These are phyloP conservation scores for Globodera rostochiensis DNA, from an alignment of 1,140 invertebrate genomes.

Conservation along the genomic window DNA sequence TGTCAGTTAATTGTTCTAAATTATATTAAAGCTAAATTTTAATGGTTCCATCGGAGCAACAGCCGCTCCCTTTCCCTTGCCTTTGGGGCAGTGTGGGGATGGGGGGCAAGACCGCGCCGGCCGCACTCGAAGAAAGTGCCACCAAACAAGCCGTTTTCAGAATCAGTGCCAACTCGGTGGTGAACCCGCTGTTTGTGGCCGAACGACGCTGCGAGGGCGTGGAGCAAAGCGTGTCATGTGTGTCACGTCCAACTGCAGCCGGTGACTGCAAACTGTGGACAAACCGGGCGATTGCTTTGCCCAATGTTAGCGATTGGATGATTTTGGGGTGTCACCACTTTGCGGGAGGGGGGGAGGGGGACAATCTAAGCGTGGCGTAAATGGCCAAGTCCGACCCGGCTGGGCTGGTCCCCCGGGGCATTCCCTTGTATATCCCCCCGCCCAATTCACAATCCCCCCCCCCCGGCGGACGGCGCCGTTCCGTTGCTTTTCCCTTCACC, in stretches of 20 bases:
- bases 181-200: constrained; percentile 62
- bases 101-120: too few relatives aligned
- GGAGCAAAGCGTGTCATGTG: constrained; percentile 53
- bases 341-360: too few relatives aligned
- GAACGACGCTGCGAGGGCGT: constrained; percentile 59
- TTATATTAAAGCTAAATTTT: too few relatives aligned
- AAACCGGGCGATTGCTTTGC: constrained; percentile 49
- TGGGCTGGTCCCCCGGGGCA: neutral
- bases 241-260: constrained; percentile 30
- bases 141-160: constrained; percentile 35
- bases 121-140: neutral
- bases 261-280: constrained; percentile 58
- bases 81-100: too few relatives aligned
- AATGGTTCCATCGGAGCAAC: too few relatives aligned
- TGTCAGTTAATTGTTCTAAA: too few relatives aligned
- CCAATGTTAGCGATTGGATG: constrained; percentile 60
- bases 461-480: too few relatives aligned
- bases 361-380: neutral
- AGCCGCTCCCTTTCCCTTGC: neutral
- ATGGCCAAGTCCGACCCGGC: neutral
- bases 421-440: neutral
- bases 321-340: neutral
- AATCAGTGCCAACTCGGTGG: constrained; percentile 48
- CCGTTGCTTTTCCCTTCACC: neutral
- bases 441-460: neutral